Evolutionary conservation across 2,797 vertebrate genomes (phyloP), one percentile per base, ranked within the genome.

Genomic region (Micropoecilia bifurca): DNA sequence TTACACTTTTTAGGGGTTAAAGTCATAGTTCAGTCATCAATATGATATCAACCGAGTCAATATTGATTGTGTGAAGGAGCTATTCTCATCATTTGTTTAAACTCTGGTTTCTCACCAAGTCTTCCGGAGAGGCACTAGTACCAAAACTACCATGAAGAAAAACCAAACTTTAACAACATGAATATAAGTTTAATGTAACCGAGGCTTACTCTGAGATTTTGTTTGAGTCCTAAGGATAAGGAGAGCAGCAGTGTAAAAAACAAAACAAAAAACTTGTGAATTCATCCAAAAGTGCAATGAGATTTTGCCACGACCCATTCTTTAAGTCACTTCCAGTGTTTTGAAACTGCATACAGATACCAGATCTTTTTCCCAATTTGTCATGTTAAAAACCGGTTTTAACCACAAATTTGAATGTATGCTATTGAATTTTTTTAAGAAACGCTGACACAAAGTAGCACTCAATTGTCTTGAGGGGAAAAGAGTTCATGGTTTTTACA

Each of bases 61-160:
- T n/a, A 46, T 71, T 71, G 41, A 71, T 71, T 71, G 41, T 16
- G 5, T 18, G 41, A 46, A 9, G 14, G 41, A 71, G n/a, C 41
- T 71, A 13, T 13, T 71, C 68, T 69, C 66, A 45, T 28, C 68
- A 71, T 12, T 71, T 71, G 22, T 71, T 45, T n/a, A 45, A 71
- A 45, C 25, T 45, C 12, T 71, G 22, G 41, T 71, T 13, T 71
- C 68, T n/a, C 6, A 14, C 13, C 41, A 45, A 28, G 43, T 71
- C 68, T 45, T 46, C 43, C 41, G 47, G 6, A 7, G 25, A 46
- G 14, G 47, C 45, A 30, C n/a, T 47, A 25, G 41, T 30, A 4
- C 47, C 71, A 72, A 72, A 72, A 47, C 45, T 46, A 45, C 41
- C 69, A 45, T 25, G 18, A n/a, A 22, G 68, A 71, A 45, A 28